These are phyloP conservation scores for Stomorhina lunata DNA, from an alignment of 2,888 invertebrate genomes.

Conservation along the genomic window DNA sequence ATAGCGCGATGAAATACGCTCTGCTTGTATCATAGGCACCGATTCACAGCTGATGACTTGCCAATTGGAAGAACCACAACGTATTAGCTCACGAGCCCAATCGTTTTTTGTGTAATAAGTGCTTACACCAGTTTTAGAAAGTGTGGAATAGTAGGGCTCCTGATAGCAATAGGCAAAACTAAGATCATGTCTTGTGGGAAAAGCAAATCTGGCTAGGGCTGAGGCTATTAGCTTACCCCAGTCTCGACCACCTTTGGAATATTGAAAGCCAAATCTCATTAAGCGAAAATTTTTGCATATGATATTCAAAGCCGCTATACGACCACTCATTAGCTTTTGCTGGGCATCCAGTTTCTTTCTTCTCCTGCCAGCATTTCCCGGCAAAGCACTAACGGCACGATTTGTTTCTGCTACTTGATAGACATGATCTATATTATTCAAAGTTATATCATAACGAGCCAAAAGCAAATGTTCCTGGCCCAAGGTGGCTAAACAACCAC, in stretches of 20 bases:
- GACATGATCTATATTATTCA: conserved; percentile 79
- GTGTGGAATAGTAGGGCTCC: conserved; percentile 76
- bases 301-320: conserved; percentile 78
- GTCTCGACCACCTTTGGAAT: conserved; percentile 85
- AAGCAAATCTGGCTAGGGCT: conserved; percentile 91
- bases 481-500: conserved; percentile 45
- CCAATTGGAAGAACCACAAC: conserved; percentile 79
- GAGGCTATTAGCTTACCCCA: conserved; percentile 90
- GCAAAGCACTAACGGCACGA: conserved; percentile 72
- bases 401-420: conserved; percentile 77
- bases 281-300: conserved; percentile 88
- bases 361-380: conserved; percentile 71
- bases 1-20: conserved; percentile 69
- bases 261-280: conserved; percentile 92
- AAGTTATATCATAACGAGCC: conserved; percentile 78
- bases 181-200: conserved; percentile 90
- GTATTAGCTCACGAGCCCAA: conserved; percentile 78
- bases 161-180: conserved; percentile 90
- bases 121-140: conserved; percentile 73
- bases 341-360: conserved; percentile 77
- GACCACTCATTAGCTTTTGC: conserved; percentile 77
- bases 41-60: conserved; percentile 75
- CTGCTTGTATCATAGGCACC: conserved; percentile 71
- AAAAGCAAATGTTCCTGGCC: conserved; percentile 78
- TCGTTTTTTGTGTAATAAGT: conserved; percentile 78